Conservation (phyloP, 2,888 invertebrate genomes). For the Cartodere bifasciata region DNA sequence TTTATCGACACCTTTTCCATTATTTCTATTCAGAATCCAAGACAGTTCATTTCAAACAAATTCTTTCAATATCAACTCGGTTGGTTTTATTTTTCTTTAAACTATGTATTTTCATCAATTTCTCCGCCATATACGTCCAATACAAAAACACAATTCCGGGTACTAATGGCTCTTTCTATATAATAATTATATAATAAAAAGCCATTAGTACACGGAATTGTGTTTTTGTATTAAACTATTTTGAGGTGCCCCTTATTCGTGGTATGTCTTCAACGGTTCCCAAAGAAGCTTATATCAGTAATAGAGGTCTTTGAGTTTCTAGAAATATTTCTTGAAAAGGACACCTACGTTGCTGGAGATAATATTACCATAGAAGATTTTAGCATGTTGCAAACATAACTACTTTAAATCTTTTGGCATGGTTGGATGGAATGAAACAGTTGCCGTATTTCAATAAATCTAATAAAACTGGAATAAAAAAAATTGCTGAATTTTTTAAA, state of each 20-base stretch:
- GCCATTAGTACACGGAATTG: too few relatives aligned
- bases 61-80: too few relatives aligned
- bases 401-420: slow-evolving; percentile 30
- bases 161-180: too few relatives aligned
- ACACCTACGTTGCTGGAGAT: slow-evolving; percentile 31
- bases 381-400: slow-evolving; percentile 34
- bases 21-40: too few relatives aligned
- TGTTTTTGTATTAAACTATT: too few relatives aligned
- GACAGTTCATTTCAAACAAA: too few relatives aligned
- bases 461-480: slow-evolving; percentile 19
- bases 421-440: slow-evolving; percentile 19
- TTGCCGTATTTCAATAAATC: slow-evolving; percentile 20
- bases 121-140: too few relatives aligned
- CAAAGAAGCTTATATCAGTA: slow-evolving; percentile 20
- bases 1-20: too few relatives aligned
- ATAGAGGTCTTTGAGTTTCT: slow-evolving; percentile 32
- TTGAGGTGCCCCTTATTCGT: slow-evolving; percentile 23
- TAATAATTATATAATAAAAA: too few relatives aligned
- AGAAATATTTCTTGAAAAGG: slow-evolving; percentile 29
- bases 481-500: slow-evolving; percentile 17
- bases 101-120: too few relatives aligned
- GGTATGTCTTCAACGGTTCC: slow-evolving; percentile 26
- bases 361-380: slow-evolving; percentile 34
- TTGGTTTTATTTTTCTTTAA: too few relatives aligned
- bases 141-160: too few relatives aligned